Evolutionary conservation across 2,888 invertebrate species (phyloP), one percentile per base, ranked within the genome.

Genomic region (Chalcosyrphus nemorum): DNA sequence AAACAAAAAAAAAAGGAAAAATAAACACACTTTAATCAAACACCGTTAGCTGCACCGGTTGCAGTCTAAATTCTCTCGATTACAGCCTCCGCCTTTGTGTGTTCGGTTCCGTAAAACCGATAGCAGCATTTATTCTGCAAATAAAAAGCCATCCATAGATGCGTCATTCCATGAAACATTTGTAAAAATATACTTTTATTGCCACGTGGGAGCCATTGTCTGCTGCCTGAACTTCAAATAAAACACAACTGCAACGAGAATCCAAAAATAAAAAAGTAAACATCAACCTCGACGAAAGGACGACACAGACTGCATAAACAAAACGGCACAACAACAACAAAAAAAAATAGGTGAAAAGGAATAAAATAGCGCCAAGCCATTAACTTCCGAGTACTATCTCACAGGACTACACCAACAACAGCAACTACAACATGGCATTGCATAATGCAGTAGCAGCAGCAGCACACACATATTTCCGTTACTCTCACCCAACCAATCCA

Each of bases 401-500:
- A 9, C 32, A 50, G 78, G 78, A 68, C 52, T 21, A 68, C 43
- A 82, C 63, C n/a, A 59, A 77, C 66, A 77, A 63, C 70, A 76
- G 32, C 38, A 35, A 13, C 50, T 32, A 27, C 43, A 32, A 77
- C 71, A 56, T 50, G 66, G 17, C 32, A 68, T 82, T 82, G 82
- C 72, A 82, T 82, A 82, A 82, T 78, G 66, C 47, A 82, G 47
- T n/a, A n/a, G n/a, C n/a, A n/a, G n/a, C n/a, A n/a, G n/a, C n/a
- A n/a, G n/a, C n/a, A n/a, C 35, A 71, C 59, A 71, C 59, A 77
- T 41, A 78, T 59, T 71, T 66, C 77, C 59, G 54, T 47, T 72
- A 66, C 72, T 21, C 45, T 45, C 24, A 24, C 3, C 24, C 24
- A 61, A 35, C 17, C 57, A 24, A 81, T 32, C 45, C 65, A 71